Evolutionary conservation across 1,140 invertebrate species (phyloP).

Genomic region (Drosophila burlai): DNA sequence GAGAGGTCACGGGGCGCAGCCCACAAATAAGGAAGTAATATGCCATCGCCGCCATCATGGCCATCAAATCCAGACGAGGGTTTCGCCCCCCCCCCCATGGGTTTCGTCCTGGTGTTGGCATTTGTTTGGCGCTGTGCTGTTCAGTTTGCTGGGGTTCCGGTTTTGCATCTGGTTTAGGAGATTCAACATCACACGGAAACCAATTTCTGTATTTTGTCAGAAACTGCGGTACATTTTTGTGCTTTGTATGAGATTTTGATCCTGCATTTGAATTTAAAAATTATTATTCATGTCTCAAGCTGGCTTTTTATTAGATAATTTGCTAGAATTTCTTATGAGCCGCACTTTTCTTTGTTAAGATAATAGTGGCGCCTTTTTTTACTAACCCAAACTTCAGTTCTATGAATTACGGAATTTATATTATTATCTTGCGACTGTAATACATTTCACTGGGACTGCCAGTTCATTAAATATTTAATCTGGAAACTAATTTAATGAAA

Average conservation of each 20-base stretch:
- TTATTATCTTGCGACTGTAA: too few relatives aligned
- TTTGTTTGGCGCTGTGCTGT: neutral
- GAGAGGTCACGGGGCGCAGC: conserved; percentile 60
- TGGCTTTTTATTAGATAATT: neutral
- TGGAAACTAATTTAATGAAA: neutral
- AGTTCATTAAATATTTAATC: neutral
- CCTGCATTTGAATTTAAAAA: neutral
- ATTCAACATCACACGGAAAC: neutral
- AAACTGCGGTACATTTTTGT: neutral
- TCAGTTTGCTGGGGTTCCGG: neutral
- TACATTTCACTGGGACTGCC: too few relatives aligned
- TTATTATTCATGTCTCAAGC: neutral
- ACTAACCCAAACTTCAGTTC: neutral
- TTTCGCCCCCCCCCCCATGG: conserved; percentile 4
- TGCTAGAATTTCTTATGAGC: neutral
- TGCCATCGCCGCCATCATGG: conserved; percentile 59
- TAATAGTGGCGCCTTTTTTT: accelerated
- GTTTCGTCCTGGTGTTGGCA: conserved; percentile 3
- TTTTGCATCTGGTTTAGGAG: neutral
- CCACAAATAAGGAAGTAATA: conserved; percentile 84
- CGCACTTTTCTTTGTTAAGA: neutral
- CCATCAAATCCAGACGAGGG: conserved; percentile 68
- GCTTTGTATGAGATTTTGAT: neutral
- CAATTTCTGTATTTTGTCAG: neutral
- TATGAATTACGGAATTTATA: neutral